Evolutionary conservation across 2,113 vertebrate species (phyloP).

Genomic region (Atlantisia rogersi): DNA sequence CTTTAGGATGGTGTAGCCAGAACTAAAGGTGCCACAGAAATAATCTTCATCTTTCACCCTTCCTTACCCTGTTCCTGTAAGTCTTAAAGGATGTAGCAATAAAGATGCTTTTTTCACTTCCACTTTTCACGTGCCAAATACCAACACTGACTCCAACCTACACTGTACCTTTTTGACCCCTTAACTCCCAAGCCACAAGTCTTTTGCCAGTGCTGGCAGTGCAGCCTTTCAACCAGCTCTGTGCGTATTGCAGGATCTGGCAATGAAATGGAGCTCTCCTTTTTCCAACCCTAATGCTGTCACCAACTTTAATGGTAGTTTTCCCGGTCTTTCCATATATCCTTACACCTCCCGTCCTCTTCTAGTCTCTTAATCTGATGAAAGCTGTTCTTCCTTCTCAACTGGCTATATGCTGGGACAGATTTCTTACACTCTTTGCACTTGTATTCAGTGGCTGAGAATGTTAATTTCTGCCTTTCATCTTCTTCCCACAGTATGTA

Average conservation of each 20-base stretch:
- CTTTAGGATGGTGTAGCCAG: not conserved
- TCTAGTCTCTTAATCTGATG: not conserved
- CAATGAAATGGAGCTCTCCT: not conserved
- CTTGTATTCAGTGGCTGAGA: slow-evolving; percentile 38
- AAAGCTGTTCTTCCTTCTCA: not conserved
- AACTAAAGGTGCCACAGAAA: not conserved
- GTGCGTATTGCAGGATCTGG: not conserved
- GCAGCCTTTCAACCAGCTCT: not conserved
- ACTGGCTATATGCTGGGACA: not conserved
- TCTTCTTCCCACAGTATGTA: slow-evolving; percentile 8
- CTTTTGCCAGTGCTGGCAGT: not conserved
- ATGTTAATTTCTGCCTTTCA: slow-evolving; percentile 28
- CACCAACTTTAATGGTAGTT: not conserved
- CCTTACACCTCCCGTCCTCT: not conserved
- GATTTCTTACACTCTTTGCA: not conserved
- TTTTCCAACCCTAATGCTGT: not conserved
- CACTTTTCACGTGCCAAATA: not conserved
- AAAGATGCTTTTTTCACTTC: not conserved
- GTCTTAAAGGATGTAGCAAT: not conserved
- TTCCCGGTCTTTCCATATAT: not conserved
- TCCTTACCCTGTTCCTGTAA: not conserved
- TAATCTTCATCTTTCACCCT: not conserved
- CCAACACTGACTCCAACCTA: not conserved
- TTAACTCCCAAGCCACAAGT: not conserved
- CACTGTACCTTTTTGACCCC: not conserved